Evolutionary conservation across 2,113 vertebrate genomes (phyloP).

Genomic region (Brachyhypopomus occidentalis): DNA sequence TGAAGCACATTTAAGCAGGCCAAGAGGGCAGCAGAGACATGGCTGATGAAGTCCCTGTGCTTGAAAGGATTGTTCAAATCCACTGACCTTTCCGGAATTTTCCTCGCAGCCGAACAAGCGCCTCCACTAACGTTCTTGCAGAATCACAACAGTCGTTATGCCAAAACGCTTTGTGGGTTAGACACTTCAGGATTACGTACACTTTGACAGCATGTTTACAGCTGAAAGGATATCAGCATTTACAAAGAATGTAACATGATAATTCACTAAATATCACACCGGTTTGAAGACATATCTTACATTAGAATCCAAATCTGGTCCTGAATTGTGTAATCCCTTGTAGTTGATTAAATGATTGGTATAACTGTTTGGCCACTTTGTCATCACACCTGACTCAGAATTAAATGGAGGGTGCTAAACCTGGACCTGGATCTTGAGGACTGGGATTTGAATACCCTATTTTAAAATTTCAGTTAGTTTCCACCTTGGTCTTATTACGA

Average conservation of each 20-base stretch:
- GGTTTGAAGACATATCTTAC: too few species aligned
- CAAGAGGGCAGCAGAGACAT: background rate
- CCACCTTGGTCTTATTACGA: too few species aligned
- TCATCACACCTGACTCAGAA: too few species aligned
- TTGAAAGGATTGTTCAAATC: background rate
- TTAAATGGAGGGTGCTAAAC: too few species aligned
- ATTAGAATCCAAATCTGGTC: too few species aligned
- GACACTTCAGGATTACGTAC: background rate
- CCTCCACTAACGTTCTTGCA: background rate
- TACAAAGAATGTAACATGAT: background rate
- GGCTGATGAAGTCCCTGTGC: background rate
- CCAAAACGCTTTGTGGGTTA: background rate
- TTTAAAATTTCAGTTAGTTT: too few species aligned
- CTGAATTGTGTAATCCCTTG: too few species aligned
- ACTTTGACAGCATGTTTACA: background rate
- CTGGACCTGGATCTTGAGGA: too few species aligned
- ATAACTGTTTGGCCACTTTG: too few species aligned
- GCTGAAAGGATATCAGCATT: background rate
- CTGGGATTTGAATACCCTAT: too few species aligned
- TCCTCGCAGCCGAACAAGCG: background rate
- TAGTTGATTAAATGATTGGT: too few species aligned
- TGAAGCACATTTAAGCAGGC: background rate
- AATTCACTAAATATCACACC: background rate
- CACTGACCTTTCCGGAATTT: background rate
- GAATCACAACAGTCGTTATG: background rate